Base-by-base conservation (phyloP, 2,888 invertebrate species). In the Dynastes hyllus region DNA sequence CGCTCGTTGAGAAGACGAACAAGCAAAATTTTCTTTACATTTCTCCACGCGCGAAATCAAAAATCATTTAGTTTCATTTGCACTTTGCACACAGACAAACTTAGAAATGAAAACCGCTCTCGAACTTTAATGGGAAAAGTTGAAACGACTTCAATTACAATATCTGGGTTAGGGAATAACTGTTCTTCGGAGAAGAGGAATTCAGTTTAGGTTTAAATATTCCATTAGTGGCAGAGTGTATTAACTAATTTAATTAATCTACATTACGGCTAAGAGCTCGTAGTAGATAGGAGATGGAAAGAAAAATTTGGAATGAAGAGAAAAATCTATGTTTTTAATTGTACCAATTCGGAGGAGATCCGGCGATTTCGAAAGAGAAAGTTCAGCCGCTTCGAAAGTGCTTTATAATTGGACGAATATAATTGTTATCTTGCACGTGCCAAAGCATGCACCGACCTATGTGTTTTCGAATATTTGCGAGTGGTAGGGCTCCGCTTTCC, bases 101-200 rank as follows among this genome's bases (percentile, higher is more conserved):
- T 66, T 16, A 51, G 3, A 37, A 65, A 66, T 32, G 45, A 61
- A 63, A 51, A 51, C 61, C 61, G 76, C n/a, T 63, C 65, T 66
- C 51, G 65, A 76, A 76, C 76, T 76, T 76, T 66, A 76, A 76
- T 76, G 66, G 76, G 76, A 76, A 76, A 76, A 76, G 76, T 76
- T 76, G 53, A 66, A 76, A 76, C 76, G 65, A 55, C 53, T 66
- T 51, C 76, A 76, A 76, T 76, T 76, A 76, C 76, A 76, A 76
- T 76, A 76, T 76, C 66, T n/a, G 61, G 32, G 50, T 76, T 51
- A n/a, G 16, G 53, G 37, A 66, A 66, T 76, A 76, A 76, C 65
- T 53, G 66, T 50, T 13, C 32, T 53, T 63, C 45, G 75, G 22
- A 40, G 45, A 50, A n/a, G 63, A 32, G 16, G 65, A 76, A 27